These are phyloP conservation scores for Crenichthys baileyi DNA, from an alignment of 2,797 vertebrate genomes.

Conservation along the genomic window DNA sequence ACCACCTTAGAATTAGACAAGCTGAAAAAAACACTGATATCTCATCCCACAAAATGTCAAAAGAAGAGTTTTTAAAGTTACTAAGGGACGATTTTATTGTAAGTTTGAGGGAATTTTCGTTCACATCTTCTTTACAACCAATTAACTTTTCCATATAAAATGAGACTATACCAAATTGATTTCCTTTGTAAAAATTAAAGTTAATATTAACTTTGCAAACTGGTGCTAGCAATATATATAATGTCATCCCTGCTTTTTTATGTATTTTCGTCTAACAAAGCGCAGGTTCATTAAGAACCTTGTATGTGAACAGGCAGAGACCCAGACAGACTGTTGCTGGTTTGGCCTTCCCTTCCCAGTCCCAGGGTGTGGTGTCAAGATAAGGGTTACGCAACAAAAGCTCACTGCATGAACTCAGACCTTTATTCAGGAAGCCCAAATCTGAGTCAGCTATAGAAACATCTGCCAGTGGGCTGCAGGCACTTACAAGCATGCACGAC, in stretches of 20 bases:
- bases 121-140: slow-evolving; percentile 37
- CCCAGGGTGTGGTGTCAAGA: slow-evolving; percentile 75
- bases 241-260: neutral
- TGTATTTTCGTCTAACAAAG: slow-evolving; percentile 14
- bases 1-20: neutral
- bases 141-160: slow-evolving; percentile 67
- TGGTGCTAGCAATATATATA: neutral
- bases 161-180: slow-evolving; percentile 50
- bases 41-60: neutral
- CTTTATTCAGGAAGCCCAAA: slow-evolving; percentile 74
- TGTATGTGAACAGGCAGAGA: slow-evolving; percentile 32
- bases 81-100: slow-evolving; percentile 34
- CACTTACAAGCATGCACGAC: slow-evolving; percentile 55
- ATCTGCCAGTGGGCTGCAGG: slow-evolving; percentile 64
- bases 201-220: slow-evolving; percentile 1
- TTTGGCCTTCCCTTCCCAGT: slow-evolving; percentile 59
- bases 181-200: slow-evolving; percentile 52
- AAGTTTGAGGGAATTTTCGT: slow-evolving; percentile 29
- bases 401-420: slow-evolving; percentile 68
- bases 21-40: neutral
- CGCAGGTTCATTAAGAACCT: slow-evolving; percentile 28
- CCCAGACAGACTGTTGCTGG: slow-evolving; percentile 61
- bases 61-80: slow-evolving; percentile 12
- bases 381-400: slow-evolving; percentile 76
- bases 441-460: slow-evolving; percentile 68